Evolutionary conservation across 2,113 vertebrate species (phyloP), one percentile per base, ranked within the genome.

Genomic region (Oenanthe oenanthe): DNA sequence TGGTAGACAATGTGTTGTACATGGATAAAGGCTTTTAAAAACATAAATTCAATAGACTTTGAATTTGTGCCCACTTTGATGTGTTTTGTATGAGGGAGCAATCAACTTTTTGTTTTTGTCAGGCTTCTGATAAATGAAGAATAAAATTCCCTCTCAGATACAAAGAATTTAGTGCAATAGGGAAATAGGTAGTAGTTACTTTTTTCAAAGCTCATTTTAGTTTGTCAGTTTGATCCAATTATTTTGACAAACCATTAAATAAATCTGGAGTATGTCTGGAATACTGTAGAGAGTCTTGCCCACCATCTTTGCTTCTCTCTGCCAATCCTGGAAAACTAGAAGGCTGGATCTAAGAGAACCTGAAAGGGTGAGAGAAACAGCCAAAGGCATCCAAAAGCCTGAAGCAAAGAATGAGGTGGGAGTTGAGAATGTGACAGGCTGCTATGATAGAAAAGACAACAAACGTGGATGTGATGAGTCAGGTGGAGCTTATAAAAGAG

Each of bases 311-410:
- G 6, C 26, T 68, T 68, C 31, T 65, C 26, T 83, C 29, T 19
- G 13, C 54, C 8, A 43, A 16, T 25, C 40, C 28, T 77, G 63
- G 56, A 50, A 62, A 85, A 26, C 2, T 2, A 19, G 40, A 50
- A 54, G 31, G 9, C 62, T 65, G 45, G 17, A 63, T 73, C 36
- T 63, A 3, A 1, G 50, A 57, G 42, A 57, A 12, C 42, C 6
- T 77, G 25, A 8, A 73, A 50, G 25, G 19, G 7, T 36, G 36
- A n/a, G 47, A 66, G 56, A 45, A 85, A 18, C 48, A 74, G 28
- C 26, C 21, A 12, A 71, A 53, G n/a, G 28, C 0, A 0, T 38
- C 57, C 56, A 62, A 21, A 62, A 36, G 43, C 4, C 11, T 48
- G 47, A 89, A 81, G 24, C 47, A 42, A 7, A 29, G 40, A 76